Evolutionary conservation across 2,888 invertebrate species (phyloP).

Genomic region (Alitta virens): DNA sequence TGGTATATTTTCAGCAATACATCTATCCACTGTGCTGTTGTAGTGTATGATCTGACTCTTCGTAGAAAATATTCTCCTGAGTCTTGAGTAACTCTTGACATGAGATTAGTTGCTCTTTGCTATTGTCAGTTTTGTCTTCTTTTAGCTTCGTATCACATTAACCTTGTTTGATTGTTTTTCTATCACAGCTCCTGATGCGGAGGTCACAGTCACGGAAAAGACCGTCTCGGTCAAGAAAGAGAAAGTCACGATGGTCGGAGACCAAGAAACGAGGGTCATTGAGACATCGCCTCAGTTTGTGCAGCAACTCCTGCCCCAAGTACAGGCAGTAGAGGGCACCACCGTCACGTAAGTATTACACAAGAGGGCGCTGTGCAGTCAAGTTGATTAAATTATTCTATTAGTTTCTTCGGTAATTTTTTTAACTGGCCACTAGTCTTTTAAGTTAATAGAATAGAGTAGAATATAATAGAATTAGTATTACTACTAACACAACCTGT

Average conservation of each 20-base stretch:
- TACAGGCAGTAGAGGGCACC: slow-evolving; percentile 46
- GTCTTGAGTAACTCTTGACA: too few relatives aligned
- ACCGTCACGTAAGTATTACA: slow-evolving; percentile 42
- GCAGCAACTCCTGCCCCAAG: slow-evolving; percentile 65
- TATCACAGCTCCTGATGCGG: slow-evolving; percentile 30
- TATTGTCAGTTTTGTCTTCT: too few relatives aligned
- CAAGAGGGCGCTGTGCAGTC: too few relatives aligned
- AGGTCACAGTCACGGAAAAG: slow-evolving; percentile 37
- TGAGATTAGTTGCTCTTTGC: too few relatives aligned
- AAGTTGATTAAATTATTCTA: too few relatives aligned
- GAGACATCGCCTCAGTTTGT: slow-evolving; percentile 50
- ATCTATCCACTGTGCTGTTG: background rate
- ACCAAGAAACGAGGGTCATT: slow-evolving; percentile 33
- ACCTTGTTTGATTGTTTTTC: too few relatives aligned
- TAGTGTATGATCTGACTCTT: background rate
- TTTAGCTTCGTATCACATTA: too few relatives aligned
- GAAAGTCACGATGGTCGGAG: slow-evolving; percentile 34
- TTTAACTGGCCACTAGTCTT: too few relatives aligned
- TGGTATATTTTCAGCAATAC: background rate
- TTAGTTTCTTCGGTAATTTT: too few relatives aligned
- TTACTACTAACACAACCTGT: too few relatives aligned
- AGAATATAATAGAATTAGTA: too few relatives aligned
- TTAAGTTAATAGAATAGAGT: too few relatives aligned
- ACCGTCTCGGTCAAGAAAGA: slow-evolving; percentile 38
- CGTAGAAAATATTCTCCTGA: background rate